A percentile compares a stretch with the other conserved stretches of the same genome.
Conservation (phyloP, 37 sponge, comb jelly and placozoan species). For the Oopsacas minuta region DNA sequence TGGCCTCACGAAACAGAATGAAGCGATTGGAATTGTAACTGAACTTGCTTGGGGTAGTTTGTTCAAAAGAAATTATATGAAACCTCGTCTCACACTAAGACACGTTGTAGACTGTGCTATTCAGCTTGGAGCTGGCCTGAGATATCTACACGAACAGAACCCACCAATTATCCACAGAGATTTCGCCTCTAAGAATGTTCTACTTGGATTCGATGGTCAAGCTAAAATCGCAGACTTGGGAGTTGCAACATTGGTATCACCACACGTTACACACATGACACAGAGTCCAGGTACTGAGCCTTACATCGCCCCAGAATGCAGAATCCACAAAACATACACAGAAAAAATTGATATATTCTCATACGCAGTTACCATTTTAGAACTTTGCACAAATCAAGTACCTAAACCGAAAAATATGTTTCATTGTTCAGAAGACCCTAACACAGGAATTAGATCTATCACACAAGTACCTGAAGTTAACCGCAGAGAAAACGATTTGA, state of each 20-base stretch:
- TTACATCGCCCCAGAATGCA: constrained; percentile 57
- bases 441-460: neutral
- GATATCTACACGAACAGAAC: constrained; percentile 47
- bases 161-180: constrained; percentile 58
- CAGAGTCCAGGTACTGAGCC: constrained; percentile 39
- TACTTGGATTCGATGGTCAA: constrained; percentile 30
- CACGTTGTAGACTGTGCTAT: constrained; percentile 33
- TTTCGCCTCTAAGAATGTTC: constrained; percentile 51
- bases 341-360: constrained; percentile 43
- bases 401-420: constrained; percentile 32
- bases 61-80: constrained; percentile 16
- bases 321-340: constrained; percentile 16
- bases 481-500: constrained; percentile 29
- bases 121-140: constrained; percentile 33
- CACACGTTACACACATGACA: constrained; percentile 28
- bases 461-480: constrained; percentile 41
- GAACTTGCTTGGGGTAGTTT: constrained; percentile 39
- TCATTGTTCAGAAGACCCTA: neutral
- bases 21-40: constrained; percentile 28
- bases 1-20: constrained; percentile 25
- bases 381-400: constrained; percentile 31
- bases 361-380: constrained; percentile 45
- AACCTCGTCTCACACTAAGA: constrained; percentile 29
- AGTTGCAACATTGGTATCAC: constrained; percentile 30
- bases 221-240: constrained; percentile 62